phyloP scores from a whole-genome alignment of 2,888 invertebrate species.

The Chaetogeoica ovagalla region DNA sequence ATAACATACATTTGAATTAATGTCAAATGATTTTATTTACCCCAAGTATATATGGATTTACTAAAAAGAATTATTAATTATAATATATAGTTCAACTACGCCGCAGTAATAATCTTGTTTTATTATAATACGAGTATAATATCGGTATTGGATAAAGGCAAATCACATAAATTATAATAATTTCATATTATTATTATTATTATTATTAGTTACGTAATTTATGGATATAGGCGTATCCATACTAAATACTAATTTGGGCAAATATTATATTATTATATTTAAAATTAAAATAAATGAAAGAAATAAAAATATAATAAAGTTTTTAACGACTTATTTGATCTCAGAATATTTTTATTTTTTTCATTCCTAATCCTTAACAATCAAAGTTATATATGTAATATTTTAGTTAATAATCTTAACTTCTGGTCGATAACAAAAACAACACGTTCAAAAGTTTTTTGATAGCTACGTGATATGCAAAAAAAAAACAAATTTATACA shows the following conservation, averaged over 20 bases:
- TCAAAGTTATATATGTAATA: conserved; percentile 18
- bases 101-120: no score
- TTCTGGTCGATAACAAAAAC: conserved; percentile 8
- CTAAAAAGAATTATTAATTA: no score
- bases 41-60: neutral
- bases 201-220: no score
- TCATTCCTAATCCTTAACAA: conserved; percentile 7
- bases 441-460: no score
- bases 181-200: neutral
- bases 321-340: no score
- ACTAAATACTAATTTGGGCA: no score
- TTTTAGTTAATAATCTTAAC: neutral
- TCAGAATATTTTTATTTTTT: neutral
- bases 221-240: no score
- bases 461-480: conserved; percentile 30
- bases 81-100: conserved; percentile 1
- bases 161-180: neutral
- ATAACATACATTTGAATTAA: neutral
- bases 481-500: conserved; percentile 4
- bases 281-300: no score
- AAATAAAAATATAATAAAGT: no score
- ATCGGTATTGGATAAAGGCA: neutral
- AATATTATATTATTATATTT: no score
- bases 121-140: neutral
- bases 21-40: neutral